Evolutionary conservation across 1,140 invertebrate genomes (phyloP), one percentile per base, ranked within the genome.

Genomic region (Drosophila mojavensis): DNA sequence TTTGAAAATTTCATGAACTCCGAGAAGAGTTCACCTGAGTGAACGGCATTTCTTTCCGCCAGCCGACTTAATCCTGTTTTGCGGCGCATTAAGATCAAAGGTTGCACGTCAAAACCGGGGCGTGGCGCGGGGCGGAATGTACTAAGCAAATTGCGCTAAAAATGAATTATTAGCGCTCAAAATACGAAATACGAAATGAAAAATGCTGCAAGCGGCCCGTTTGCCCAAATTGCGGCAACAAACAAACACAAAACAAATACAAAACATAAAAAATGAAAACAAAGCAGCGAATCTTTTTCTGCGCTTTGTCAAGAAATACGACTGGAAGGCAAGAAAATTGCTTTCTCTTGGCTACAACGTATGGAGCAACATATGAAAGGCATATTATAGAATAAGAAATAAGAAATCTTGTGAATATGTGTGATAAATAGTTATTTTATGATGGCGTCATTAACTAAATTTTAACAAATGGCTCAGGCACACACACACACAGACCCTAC

Each of bases 141-240:
- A 33, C 79, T 77, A 82, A 88, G 83, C 77, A 89, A 88, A 89
- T 83, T 88, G 80, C 67, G 79, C 84, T 55, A 78, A 88, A 83
- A 83, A 88, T 88, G 83, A 88, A 88, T 89, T 88, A 88, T 88
- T 88, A 83, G 76, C 79, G 79, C 77, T 88, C 69, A 68, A 83
- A 75, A 55, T 64, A 68, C 36, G 50, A 83, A 75, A 55, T 59
- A 73, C 36, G 50, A 79, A 68, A 76, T 61, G 67, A 70, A 75
- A 71, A 75, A 86, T 79, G 79, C 79, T 86, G 65, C 72, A 79
- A 79, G 79, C 58, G 79, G 69, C 54, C 72, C 33, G 76, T 86
- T 86, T 79, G 65, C 60, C 24, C 55, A 86, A 86, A 86, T 86
- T 86, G 82, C 82, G 78, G n/a, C 36, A 66, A 43, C 47, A 26